Base-by-base conservation (phyloP, 2,888 invertebrate species). In the Elaeidobius kamerunicus region DNA sequence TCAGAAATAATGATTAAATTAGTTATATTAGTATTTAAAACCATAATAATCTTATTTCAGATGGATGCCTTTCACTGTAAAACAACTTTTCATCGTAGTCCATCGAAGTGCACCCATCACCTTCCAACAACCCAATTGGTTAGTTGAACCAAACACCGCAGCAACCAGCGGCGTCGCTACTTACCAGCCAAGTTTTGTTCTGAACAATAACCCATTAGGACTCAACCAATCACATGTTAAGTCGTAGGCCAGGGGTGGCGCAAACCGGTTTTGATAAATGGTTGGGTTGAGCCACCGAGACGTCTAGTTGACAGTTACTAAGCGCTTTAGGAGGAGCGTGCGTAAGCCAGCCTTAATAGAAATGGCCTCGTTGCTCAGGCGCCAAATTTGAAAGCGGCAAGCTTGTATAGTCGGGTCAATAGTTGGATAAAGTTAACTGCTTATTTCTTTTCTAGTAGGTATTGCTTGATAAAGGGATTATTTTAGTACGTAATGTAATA, bases 291-390 rank as follows among this genome's bases (percentile, higher is more conserved):
- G 63, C 73, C 63, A 63, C 64, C 65, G 69, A 73, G 73, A 74
- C 73, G 70, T 67, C 62, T 64, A 57, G 67, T 65, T 71, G 74
- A 74, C 74, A 70, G 67, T 60, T 67, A 74, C 73, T 70, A 75
- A 75, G 72, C 70, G 69, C 63, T 72, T 67, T 67, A 74, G 75
- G 74, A 71, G 75, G 74, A 70, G 73, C 72, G 62, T 61, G 63
- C 60, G 65, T 65, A 67, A 68, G 65, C 69, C 71, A 68, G 67
- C 73, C 73, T 70, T 69, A 71, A 73, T 68, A 69, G 65, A 71
- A 69, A 74, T 75, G 75, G 75, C 73, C 67, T 66, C 71, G 67
- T 52, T 34, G 32, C 36, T 38, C 30, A 41, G 54, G 55, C 55
- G 55, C 48, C 34, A 57, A 55, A 55, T 55, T 55, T 45, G 40